Evolutionary conservation across 2,797 vertebrate species (phyloP), one percentile per base, ranked within the genome.

Genomic region (Sebastes ruberrimus): DNA sequence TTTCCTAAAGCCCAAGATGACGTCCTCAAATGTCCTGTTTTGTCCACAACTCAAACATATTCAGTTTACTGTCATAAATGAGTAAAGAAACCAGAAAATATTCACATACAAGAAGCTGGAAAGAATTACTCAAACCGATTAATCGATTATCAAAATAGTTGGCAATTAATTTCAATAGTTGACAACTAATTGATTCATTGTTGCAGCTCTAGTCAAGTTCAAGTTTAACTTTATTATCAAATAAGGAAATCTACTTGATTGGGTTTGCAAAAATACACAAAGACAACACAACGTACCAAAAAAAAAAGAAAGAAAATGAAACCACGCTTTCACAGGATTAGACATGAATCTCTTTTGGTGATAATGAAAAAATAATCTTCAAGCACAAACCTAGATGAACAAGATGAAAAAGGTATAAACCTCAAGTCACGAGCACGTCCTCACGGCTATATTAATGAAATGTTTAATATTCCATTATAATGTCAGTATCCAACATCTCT

Each of bases 301-400:
- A n/a, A 63, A 60, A 49, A 20, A 4, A 6, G 10, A 8, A 25
- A 53, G 3, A 13, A 18, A 63, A 63, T 61, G 38, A 77, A 80
- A 71, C 4, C 28, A 28, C 22, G 63, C 46, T 63, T 80, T 73
- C 18, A 35, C 56, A 57, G 85, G 69, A 79, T 81, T 80, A 72
- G 14, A 81, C 32, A 32, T 22, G 22, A 74, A 52, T 74, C 38
- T 76, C 28, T 57, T 62, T 70, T 32, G 53, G 75, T 71, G 72
- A 78, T 81, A 63, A 63, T 80, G 56, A 72, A 68, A 86, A 71
- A 64, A 74, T 25, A 74, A 76, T 76, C 60, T 71, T 56, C 2
- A 49, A 72, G 6, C 27, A 22, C 60, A 63, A 74, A 60, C 70
- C 1, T 18, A 55, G 7, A 68, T 46, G 10, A 67, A 68, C 32